Evolutionary conservation across 2,797 vertebrate species (phyloP).

Genomic region (Oryzias sinensis): DNA sequence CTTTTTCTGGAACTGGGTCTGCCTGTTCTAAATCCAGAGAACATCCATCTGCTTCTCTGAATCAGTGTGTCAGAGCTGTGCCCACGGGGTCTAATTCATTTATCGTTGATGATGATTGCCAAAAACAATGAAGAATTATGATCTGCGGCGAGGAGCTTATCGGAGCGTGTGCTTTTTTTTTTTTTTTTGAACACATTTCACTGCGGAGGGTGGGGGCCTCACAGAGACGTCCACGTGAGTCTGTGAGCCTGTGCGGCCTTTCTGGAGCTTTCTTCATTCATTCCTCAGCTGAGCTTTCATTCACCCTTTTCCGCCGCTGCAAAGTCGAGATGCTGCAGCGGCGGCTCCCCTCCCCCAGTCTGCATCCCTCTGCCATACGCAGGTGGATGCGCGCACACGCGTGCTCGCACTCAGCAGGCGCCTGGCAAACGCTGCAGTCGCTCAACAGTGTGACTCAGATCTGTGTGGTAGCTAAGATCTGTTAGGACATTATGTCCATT

Average conservation of each 20-base stretch:
- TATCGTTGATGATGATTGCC: constrained; percentile 23
- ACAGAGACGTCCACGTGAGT: constrained; percentile 27
- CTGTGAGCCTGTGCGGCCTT: constrained; percentile 30
- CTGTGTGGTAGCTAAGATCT: constrained; percentile 26
- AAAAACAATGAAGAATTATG: constrained; percentile 48
- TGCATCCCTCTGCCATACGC: constrained; percentile 15
- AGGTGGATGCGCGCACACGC: constrained; percentile 21
- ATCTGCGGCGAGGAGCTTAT: constrained; percentile 33
- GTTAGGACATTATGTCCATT: constrained; percentile 2
- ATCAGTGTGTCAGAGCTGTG: constrained; percentile 41
- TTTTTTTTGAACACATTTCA: constrained; percentile 34
- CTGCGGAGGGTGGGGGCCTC: constrained; percentile 9
- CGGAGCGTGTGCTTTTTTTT: constrained; percentile 28
- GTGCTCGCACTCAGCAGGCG: constrained; percentile 36
- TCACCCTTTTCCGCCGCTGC: constrained; percentile 56
- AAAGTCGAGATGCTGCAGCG: constrained; percentile 60
- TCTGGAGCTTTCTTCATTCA: constrained; percentile 58
- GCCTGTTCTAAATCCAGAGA: constrained; percentile 30
- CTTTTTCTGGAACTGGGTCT: constrained; percentile 4
- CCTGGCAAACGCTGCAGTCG: constrained; percentile 33
- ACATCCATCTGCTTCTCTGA: constrained; percentile 30
- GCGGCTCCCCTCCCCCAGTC: constrained; percentile 36
- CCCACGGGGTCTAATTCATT: constrained; percentile 48
- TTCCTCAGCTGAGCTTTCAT: constrained; percentile 46
- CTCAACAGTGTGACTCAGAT: constrained; percentile 44